A percentile compares a stretch with the other conserved stretches of the same genome.
Evolutionary conservation across 1,140 invertebrate species (phyloP).

Genomic region (Caerostris extrusa): DNA sequence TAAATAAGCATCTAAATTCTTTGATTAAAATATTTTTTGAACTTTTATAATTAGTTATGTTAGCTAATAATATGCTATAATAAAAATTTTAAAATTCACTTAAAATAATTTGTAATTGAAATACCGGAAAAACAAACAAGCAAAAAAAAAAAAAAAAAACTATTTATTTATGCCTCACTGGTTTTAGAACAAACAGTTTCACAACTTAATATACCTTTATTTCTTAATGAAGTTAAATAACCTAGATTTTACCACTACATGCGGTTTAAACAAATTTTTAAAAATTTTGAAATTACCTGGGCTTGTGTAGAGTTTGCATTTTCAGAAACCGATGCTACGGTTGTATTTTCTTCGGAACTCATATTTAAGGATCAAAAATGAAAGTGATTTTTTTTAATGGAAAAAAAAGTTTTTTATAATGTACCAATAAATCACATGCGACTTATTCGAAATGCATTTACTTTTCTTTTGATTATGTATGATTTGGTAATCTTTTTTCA

Average conservation of each 20-base stretch:
- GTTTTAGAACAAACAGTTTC: too few relatives aligned
- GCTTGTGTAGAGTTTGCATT: not conserved
- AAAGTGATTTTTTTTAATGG: not conserved
- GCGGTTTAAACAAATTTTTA: constrained; percentile 19
- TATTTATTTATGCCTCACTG: not conserved
- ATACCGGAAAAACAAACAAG: too few relatives aligned
- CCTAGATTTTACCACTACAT: constrained; percentile 42
- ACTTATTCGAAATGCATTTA: not conserved
- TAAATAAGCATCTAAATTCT: too few relatives aligned
- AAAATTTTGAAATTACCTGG: constrained; percentile 22
- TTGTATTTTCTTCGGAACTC: constrained; percentile 59
- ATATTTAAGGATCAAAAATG: not conserved
- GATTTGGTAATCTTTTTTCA: constrained; percentile 48
- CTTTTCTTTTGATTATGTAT: constrained; percentile 4
- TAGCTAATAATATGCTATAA: too few relatives aligned
- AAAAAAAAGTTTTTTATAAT: not conserved
- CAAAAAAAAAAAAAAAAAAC: not conserved
- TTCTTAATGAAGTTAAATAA: constrained; percentile 23
- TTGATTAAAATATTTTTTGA: too few relatives aligned
- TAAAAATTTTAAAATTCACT: too few relatives aligned
- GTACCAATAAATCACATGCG: not conserved
- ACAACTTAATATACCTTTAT: not conserved
- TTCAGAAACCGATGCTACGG: constrained; percentile 17
- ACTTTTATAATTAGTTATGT: too few relatives aligned
- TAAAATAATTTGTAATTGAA: too few relatives aligned